Evolutionary conservation across 2,888 invertebrate species (phyloP).

Genomic region (Ditula angustiorana): DNA sequence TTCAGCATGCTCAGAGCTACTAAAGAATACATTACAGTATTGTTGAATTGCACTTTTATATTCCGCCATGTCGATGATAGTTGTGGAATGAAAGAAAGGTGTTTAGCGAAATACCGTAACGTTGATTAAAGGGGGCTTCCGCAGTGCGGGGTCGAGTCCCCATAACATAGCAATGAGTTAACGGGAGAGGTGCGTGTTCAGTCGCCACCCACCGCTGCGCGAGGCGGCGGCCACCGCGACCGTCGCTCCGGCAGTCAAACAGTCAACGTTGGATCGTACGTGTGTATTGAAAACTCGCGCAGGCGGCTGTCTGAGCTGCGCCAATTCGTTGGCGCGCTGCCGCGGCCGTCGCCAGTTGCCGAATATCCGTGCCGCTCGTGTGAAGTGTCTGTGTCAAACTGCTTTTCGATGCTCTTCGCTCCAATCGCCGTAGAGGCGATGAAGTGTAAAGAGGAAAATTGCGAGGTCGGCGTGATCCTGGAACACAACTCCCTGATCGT

Average conservation of each 20-base stretch:
- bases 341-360: slow-evolving; percentile 52
- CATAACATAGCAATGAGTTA: slow-evolving; percentile 82
- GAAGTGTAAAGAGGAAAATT: slow-evolving; percentile 86
- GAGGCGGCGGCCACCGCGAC: slow-evolving; percentile 70
- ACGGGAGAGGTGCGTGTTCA: slow-evolving; percentile 81
- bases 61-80: slow-evolving; percentile 35
- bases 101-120: slow-evolving; percentile 59
- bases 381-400: slow-evolving; percentile 69
- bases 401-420: slow-evolving; percentile 83
- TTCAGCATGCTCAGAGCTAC: slow-evolving; percentile 10
- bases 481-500: slow-evolving; percentile 83
- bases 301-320: slow-evolving; percentile 74
- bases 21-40: slow-evolving; percentile 16
- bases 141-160: slow-evolving; percentile 77
- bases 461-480: slow-evolving; percentile 83
- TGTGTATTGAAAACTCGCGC: slow-evolving; percentile 69
- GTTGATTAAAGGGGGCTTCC: slow-evolving; percentile 66
- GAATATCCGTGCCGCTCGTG: slow-evolving; percentile 51
- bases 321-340: slow-evolving; percentile 72
- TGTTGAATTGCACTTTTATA: slow-evolving; percentile 11
- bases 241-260: slow-evolving; percentile 75
- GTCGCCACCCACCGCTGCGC: slow-evolving; percentile 80
- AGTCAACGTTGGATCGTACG: slow-evolving; percentile 77
- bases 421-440: slow-evolving; percentile 84
- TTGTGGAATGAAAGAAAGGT: slow-evolving; percentile 45